Evolutionary conservation across 1,140 invertebrate species (phyloP).

Genomic region (Brachionus sp.): DNA sequence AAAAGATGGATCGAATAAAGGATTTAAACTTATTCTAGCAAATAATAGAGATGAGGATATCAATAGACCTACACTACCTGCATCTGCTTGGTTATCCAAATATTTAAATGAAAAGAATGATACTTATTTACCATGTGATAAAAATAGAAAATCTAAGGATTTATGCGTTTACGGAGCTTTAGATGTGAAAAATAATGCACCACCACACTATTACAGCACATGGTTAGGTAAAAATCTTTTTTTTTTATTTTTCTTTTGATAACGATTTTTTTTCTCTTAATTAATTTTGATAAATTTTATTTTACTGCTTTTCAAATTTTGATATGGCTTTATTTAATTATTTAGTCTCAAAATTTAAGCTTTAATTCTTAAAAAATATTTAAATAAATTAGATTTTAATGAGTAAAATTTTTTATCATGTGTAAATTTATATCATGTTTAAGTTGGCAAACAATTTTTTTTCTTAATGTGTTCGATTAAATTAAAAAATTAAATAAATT

Average conservation of each 20-base stretch:
- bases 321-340: too few relatives aligned
- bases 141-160: background rate
- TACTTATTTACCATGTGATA: background rate
- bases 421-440: too few relatives aligned
- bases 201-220: slow-evolving; percentile 38
- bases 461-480: too few relatives aligned
- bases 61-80: slow-evolving; percentile 5
- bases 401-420: too few relatives aligned
- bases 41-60: slow-evolving; percentile 41
- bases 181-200: background rate
- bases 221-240: slow-evolving; percentile 1
- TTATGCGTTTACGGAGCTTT: slow-evolving; percentile 40
- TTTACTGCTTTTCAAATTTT: too few relatives aligned
- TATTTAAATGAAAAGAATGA: background rate
- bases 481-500: too few relatives aligned
- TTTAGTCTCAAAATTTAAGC: too few relatives aligned
- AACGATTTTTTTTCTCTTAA: background rate
- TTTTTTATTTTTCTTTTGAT: background rate
- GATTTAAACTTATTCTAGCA: slow-evolving; percentile 28
- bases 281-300: too few relatives aligned
- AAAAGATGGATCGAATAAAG: slow-evolving; percentile 3
- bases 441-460: too few relatives aligned
- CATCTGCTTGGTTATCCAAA: background rate
- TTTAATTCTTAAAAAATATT: too few relatives aligned
- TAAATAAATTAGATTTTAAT: too few relatives aligned